phyloP scores from a whole-genome alignment of 2,113 vertebrate genomes.

The Rhineura floridana region DNA sequence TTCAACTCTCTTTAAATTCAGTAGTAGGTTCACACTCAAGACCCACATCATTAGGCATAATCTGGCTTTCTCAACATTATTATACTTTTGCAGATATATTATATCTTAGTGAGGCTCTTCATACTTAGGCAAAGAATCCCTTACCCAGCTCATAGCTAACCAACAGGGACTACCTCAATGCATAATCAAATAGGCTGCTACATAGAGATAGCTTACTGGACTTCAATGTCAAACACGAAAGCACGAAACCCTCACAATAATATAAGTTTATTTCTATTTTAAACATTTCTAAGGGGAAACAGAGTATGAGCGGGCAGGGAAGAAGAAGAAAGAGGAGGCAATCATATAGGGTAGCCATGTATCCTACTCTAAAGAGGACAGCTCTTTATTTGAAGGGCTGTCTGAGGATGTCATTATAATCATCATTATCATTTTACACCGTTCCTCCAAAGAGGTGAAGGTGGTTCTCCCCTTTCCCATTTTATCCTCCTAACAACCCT shows the following conservation, averaged over 20 bases:
- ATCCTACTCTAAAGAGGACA: no score
- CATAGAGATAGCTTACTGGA: conserved; percentile 24
- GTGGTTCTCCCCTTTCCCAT: not conserved
- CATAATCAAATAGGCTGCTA: conserved; percentile 40
- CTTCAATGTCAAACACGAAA: conserved; percentile 49
- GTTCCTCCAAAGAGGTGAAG: not conserved
- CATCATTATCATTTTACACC: no score
- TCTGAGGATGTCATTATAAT: no score
- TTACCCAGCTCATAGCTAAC: conserved; percentile 27
- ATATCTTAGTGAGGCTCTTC: conserved; percentile 10
- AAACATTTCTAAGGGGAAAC: conserved; percentile 2
- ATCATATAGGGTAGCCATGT: not conserved
- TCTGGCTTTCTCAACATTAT: conserved; percentile 20
- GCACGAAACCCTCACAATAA: not conserved
- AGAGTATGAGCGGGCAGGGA: not conserved
- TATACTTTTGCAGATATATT: conserved; percentile 20
- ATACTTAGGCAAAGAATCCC: conserved; percentile 19
- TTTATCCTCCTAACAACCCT: not conserved
- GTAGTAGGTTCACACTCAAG: conserved; percentile 5
- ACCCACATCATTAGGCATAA: conserved; percentile 22
- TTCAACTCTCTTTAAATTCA: conserved; percentile 5
- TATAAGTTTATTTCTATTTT: not conserved
- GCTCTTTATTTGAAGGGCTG: no score
- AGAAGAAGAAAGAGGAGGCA: not conserved
- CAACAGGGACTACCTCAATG: conserved; percentile 34